These are phyloP conservation scores for Zoanthus gigantus DNA, from an alignment of 92 coral and sea anemone genomes.

Conservation along the genomic window DNA sequence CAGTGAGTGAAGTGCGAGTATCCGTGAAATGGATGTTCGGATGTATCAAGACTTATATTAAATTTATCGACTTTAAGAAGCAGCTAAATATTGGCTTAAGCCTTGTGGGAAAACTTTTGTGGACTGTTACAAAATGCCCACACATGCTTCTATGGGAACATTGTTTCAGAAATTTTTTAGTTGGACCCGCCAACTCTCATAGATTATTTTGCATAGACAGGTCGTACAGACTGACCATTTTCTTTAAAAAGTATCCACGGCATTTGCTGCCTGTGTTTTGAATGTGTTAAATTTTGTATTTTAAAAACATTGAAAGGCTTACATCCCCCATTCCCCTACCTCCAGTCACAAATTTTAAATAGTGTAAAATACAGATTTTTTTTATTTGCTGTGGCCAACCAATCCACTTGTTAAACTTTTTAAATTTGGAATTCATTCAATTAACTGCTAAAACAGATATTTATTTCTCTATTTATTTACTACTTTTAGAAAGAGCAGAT, in stretches of 20 bases:
- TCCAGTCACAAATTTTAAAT: neutral
- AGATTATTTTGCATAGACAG: constrained; percentile 19
- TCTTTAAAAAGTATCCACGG: neutral
- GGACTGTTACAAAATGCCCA: constrained; percentile 35
- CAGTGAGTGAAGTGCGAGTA: constrained; percentile 25
- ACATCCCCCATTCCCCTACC: constrained; percentile 1
- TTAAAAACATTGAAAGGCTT: neutral
- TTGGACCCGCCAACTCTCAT: constrained; percentile 30
- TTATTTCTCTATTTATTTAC: neutral
- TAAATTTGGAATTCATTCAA: neutral
- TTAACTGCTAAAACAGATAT: neutral
- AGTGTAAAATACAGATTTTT: neutral
- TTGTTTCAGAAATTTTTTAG: constrained; percentile 23
- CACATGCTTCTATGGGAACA: constrained; percentile 53
- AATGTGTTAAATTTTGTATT: neutral
- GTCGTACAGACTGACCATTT: constrained; percentile 2
- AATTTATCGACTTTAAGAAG: constrained; percentile 38
- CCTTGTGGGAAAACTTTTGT: constrained; percentile 38
- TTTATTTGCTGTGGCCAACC: constrained; percentile 1
- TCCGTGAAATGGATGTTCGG: constrained; percentile 53
- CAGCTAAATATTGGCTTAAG: constrained; percentile 32
- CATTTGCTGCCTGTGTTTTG: constrained; percentile 7
- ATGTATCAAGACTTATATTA: constrained; percentile 23
- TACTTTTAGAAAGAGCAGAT: neutral
- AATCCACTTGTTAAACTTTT: neutral